Conservation (phyloP, 2,113 vertebrate genomes). For the Pycnonotus jocosus region DNA sequence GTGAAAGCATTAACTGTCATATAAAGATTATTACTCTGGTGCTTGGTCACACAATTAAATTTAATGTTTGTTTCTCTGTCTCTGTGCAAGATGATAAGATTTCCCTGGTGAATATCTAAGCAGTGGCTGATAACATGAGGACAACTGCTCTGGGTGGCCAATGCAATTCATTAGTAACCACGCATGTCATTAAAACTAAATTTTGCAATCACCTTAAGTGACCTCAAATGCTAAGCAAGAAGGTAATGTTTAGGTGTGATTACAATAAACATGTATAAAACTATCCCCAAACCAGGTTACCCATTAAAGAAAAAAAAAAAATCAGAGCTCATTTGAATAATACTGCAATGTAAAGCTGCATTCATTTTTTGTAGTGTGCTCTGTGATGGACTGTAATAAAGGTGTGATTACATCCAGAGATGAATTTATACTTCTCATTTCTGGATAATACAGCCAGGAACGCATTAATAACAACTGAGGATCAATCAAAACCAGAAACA, state of each 20-base stretch:
- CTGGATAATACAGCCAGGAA: not conserved
- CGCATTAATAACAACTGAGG: not conserved
- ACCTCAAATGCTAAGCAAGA: not conserved
- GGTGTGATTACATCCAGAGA: not conserved
- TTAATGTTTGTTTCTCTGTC: conserved; percentile 64
- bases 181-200: conserved; percentile 23
- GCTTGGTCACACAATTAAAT: conserved; percentile 64
- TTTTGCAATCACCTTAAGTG: conserved; percentile 24
- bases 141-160: conserved; percentile 44
- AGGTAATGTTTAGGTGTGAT: not conserved
- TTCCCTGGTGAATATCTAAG: conserved; percentile 47
- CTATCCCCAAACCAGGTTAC: not conserved
- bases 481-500: conserved; percentile 11
- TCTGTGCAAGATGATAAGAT: conserved; percentile 44
- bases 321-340: not conserved
- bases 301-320: not conserved
- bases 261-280: not conserved
- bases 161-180: conserved; percentile 30
- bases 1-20: conserved; percentile 66
- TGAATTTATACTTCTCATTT: not conserved
- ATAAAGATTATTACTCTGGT: conserved; percentile 63
- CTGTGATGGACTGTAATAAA: not conserved
- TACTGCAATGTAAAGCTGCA: not conserved
- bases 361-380: not conserved
- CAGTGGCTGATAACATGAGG: conserved; percentile 51